These are phyloP conservation scores for Macaca mulatta DNA, from an alignment of 2,113 vertebrate species.

Conservation along the genomic window DNA sequence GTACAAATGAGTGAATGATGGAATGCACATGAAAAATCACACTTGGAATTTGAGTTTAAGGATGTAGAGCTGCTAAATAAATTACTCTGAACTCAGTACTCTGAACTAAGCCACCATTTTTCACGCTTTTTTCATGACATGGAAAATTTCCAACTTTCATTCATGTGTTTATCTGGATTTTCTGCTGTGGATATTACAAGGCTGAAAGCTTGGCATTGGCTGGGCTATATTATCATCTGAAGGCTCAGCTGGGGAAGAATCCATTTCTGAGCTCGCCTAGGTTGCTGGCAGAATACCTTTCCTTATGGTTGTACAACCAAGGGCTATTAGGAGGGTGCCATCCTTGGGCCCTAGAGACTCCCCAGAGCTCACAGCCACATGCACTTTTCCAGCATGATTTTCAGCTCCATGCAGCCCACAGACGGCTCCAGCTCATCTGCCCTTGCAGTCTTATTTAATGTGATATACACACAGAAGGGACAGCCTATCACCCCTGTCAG, in stretches of 20 bases:
- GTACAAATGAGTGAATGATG: neutral
- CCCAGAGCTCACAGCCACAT: neutral
- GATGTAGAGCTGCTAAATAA: neutral
- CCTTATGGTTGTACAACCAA: neutral
- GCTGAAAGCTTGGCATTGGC: neutral
- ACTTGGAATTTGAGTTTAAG: no score
- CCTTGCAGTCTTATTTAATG: neutral
- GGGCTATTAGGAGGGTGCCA: neutral
- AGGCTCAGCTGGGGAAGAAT: neutral
- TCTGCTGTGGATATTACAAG: neutral
- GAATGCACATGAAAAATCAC: neutral
- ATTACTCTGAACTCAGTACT: neutral
- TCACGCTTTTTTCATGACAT: neutral
- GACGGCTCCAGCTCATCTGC: neutral
- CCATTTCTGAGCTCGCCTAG: neutral
- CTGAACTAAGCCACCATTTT: neutral
- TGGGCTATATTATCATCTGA: neutral
- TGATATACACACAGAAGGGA: neutral
- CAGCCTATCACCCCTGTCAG: neutral
- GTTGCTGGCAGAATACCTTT: neutral
- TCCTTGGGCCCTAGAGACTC: no score
- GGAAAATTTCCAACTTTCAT: neutral
- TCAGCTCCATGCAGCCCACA: neutral
- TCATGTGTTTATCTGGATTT: neutral
- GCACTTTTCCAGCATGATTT: neutral